Conservation (phyloP, 2,113 vertebrate genomes). For the Mungos mungo region DNA sequence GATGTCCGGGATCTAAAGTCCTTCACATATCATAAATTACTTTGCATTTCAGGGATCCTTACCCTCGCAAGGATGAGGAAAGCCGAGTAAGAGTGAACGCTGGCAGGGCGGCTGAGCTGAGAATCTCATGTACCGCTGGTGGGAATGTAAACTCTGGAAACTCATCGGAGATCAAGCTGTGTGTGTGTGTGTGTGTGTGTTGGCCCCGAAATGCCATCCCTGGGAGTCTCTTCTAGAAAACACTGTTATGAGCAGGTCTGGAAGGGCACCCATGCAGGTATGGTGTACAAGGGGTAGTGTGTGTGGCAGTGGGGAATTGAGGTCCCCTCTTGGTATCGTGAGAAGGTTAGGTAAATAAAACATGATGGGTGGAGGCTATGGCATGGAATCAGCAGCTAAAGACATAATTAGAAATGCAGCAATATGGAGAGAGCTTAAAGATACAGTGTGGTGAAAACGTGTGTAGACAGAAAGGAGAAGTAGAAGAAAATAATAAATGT, state of each 20-base stretch:
- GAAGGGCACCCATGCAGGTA: background rate
- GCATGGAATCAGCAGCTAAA: background rate
- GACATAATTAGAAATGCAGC: background rate
- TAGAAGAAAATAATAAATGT: background rate
- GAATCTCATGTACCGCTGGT: background rate
- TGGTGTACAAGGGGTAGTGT: background rate
- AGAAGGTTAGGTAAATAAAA: background rate
- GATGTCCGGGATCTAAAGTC: background rate
- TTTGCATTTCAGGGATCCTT: background rate
- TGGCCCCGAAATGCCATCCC: background rate
- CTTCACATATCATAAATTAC: background rate
- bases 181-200: background rate
- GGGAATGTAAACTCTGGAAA: background rate
- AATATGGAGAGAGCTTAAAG: background rate
- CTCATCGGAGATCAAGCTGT: background rate
- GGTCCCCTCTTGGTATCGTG: background rate
- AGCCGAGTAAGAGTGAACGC: background rate
- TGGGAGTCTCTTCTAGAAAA: background rate
- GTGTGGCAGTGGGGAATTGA: background rate
- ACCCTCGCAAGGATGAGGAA: background rate
- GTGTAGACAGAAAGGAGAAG: background rate
- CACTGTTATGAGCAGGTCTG: background rate
- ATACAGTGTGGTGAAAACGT: background rate
- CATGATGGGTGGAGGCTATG: rapidly evolving
- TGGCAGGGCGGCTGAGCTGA: background rate